Evolutionary conservation across 30 jellyfish, hydroid and myxozoan species (phyloP).

Genomic region (Hydra vulgaris): DNA sequence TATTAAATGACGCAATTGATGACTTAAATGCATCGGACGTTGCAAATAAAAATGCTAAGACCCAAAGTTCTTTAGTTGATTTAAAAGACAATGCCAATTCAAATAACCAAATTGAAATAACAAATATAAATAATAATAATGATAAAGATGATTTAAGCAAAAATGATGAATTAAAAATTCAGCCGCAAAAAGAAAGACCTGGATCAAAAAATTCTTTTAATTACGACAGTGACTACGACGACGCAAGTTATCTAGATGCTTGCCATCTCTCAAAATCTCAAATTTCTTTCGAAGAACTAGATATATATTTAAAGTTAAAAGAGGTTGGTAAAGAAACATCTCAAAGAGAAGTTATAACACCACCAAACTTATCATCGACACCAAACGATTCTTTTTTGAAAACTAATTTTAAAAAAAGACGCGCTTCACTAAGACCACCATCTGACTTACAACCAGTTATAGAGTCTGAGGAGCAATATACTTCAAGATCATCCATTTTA

Average conservation of each 20-base stretch:
- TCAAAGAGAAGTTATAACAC: neutral
- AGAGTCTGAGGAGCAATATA: slow-evolving; percentile 11
- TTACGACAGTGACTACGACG: slow-evolving; percentile 28
- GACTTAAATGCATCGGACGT: neutral
- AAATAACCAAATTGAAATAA: no score
- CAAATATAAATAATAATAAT: no score
- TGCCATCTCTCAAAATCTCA: slow-evolving; percentile 10
- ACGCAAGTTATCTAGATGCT: slow-evolving; percentile 24
- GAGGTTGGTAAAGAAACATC: slow-evolving; percentile 2
- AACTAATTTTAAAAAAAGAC: neutral
- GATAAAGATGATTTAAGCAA: no score
- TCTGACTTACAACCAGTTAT: slow-evolving; percentile 13
- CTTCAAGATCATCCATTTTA: neutral
- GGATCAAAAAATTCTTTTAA: neutral
- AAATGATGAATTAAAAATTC: no score
- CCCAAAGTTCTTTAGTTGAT: neutral
- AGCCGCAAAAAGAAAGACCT: neutral
- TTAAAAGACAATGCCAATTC: no score
- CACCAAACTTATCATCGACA: slow-evolving; percentile 1
- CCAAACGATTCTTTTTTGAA: neutral
- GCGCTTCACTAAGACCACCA: slow-evolving; percentile 5
- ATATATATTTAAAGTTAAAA: neutral
- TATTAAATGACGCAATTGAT: neutral
- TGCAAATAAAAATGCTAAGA: neutral
- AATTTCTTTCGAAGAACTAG: slow-evolving; percentile 4